Conservation (phyloP, 2,113 vertebrate genomes). For the Garra rufa region DNA sequence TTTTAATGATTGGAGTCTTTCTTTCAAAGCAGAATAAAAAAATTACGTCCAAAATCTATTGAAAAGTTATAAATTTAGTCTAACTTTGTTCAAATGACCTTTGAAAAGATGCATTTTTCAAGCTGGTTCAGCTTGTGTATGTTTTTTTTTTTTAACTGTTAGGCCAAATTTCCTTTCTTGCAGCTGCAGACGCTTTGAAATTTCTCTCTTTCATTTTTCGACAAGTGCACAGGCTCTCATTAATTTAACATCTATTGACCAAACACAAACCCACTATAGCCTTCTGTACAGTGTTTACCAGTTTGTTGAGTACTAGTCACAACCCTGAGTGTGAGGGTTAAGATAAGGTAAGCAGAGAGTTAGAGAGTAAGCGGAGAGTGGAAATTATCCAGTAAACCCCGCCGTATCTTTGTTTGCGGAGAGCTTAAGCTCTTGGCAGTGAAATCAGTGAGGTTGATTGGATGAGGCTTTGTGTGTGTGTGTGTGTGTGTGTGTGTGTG, state of each 20-base stretch:
- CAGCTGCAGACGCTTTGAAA: not conserved
- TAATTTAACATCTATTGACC: constrained; percentile 3
- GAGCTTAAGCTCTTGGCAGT: constrained; percentile 22
- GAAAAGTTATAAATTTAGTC: not conserved
- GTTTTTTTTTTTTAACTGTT: not conserved
- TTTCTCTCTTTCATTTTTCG: not conserved
- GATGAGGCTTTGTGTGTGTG: not conserved
- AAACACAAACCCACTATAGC: not conserved
- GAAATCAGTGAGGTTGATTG: constrained; percentile 34
- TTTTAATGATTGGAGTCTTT: not conserved
- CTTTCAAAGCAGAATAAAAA: not conserved
- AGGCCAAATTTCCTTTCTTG: not conserved
- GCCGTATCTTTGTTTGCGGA: constrained; percentile 28
- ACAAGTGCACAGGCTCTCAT: not conserved
- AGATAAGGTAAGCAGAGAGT: constrained; percentile 35
- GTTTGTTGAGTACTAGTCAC: constrained; percentile 16
- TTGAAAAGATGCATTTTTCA: not conserved
- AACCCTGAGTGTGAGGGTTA: constrained; percentile 22
- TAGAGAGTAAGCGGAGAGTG: not conserved
- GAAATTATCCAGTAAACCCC: constrained; percentile 38
- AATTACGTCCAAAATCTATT: not conserved
- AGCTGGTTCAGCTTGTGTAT: not conserved
- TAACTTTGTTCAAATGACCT: not conserved
- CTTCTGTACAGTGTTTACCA: constrained; percentile 16
- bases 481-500: not conserved